Percentiles rank a stretch among this genome's conserved stretches.
Evolutionary conservation across 2,888 invertebrate genomes (phyloP).

Genomic region (Phortica okadai): DNA sequence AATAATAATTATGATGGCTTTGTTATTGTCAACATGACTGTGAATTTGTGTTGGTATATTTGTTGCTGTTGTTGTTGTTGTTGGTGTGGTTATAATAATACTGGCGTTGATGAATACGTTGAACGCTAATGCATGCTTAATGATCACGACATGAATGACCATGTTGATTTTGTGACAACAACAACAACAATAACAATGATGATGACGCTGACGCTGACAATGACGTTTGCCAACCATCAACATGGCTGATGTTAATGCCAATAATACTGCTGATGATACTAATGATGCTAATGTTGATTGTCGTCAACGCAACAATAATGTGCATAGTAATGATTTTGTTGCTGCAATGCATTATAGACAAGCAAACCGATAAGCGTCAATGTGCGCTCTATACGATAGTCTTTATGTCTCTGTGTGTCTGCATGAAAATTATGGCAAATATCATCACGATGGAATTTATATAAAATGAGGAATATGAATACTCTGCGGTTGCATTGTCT

Average conservation of each 20-base stretch:
- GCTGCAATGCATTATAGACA: conserved; percentile 25
- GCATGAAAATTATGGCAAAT: not conserved
- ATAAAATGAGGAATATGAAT: not conserved
- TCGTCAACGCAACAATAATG: conserved; percentile 64
- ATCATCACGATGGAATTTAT: not conserved
- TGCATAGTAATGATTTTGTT: conserved; percentile 62
- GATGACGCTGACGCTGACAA: conserved; percentile 34
- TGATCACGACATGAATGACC: conserved; percentile 58
- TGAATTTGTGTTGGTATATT: conserved; percentile 2
- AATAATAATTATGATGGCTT: conserved; percentile 18
- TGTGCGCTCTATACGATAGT: no score
- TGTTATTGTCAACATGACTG: conserved; percentile 9
- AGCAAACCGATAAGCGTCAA: no score
- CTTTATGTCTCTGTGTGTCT: conserved; percentile 11
- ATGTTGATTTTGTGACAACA: conserved; percentile 28
- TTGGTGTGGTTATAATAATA: conserved; percentile 36
- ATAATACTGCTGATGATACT: conserved; percentile 33
- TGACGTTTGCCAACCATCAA: conserved; percentile 31
- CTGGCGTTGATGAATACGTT: conserved; percentile 59
- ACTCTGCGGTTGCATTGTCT: not conserved
- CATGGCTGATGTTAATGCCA: conserved; percentile 39
- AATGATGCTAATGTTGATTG: conserved; percentile 64
- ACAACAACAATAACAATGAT: conserved; percentile 50
- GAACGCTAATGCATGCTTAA: conserved; percentile 68
- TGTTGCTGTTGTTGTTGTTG: conserved; percentile 59